These are phyloP conservation scores for Chaetodon trifascialis DNA, from an alignment of 2,113 vertebrate genomes.

Conservation along the genomic window DNA sequence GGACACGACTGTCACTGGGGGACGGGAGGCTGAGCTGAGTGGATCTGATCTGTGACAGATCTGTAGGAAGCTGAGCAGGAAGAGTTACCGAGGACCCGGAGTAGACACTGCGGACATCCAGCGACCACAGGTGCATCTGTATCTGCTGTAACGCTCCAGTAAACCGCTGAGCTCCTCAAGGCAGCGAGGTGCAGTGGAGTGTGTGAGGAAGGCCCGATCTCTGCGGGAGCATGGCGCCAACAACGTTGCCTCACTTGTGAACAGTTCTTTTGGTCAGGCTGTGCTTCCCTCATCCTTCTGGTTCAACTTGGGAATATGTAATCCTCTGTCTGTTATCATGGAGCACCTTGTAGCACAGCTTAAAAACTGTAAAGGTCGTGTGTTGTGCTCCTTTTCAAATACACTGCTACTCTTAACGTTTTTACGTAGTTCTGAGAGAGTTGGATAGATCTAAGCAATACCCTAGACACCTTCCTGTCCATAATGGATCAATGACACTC, in stretches of 20 bases:
- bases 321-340: slow-evolving; percentile 58
- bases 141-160: slow-evolving; percentile 47
- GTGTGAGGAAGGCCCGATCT: slow-evolving; percentile 12
- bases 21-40: slow-evolving; percentile 35
- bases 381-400: slow-evolving; percentile 61
- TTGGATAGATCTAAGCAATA: slow-evolving; percentile 78
- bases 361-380: slow-evolving; percentile 67
- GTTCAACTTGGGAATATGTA: slow-evolving; percentile 54
- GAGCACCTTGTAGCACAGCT: slow-evolving; percentile 75
- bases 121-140: slow-evolving; percentile 31
- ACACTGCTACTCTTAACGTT: slow-evolving; percentile 62
- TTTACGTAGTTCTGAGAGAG: slow-evolving; percentile 56
- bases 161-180: slow-evolving; percentile 7
- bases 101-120: slow-evolving; percentile 46
- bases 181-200: neutral
- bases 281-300: slow-evolving; percentile 64
- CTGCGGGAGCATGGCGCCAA: neutral
- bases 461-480: slow-evolving; percentile 56
- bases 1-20: slow-evolving; percentile 47
- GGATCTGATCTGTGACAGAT: slow-evolving; percentile 55
- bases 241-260: slow-evolving; percentile 20
- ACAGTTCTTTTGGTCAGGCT: slow-evolving; percentile 32
- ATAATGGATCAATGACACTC: slow-evolving; percentile 24
- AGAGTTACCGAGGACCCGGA: slow-evolving; percentile 47
- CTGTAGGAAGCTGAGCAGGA: slow-evolving; percentile 55